Base-by-base conservation (phyloP, 2,888 invertebrate genomes). In the Ametastegia equiseti region DNA sequence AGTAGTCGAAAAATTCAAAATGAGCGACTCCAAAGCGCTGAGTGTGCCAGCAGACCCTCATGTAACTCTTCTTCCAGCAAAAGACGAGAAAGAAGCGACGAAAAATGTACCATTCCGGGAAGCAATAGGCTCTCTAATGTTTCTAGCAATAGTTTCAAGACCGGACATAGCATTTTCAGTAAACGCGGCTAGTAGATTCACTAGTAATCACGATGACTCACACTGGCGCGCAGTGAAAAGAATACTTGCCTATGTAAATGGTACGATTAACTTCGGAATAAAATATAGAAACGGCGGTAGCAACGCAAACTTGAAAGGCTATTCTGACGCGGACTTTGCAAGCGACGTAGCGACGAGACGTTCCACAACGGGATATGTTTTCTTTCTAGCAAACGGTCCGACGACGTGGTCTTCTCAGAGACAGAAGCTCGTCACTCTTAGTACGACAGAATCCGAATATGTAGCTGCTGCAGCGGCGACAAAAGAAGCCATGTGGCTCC, bases 121-220 rank as follows among this genome's bases (percentile, higher is more conserved):
- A 57, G 71, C 80, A 23, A 69, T 80, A 2, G 80, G 80, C 50
- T 80, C 80, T 19, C 19, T 80, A 36, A 73, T 80, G 60, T 80
- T 80, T 36, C 30, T 80, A 23, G 42, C 83, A n/a, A 73, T 81
- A 9, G 80, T 82, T 23, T 73, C 83, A 7, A 54, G 83, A 23
- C 81, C 83, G 5, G 82, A 82, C 63, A 81, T 83, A 3, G 54
- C 81, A 42, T 83, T 57, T 69, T 75, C 82, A 2, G 79, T 82
- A 3, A 82, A 75, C 42, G 15, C 39, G 15, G 77, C 81, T 19
- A 84, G 83, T 80, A 78, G 71, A 45, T 83, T 69, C 39, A 80
- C 80, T 6, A 77, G 54, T 5, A 65, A 75, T 15, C 45, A 45
- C 3, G 15, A 7, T 13, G 7, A 45, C 3, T 15, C 15, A 13